Percentiles rank a stretch among this genome's conserved stretches.
These are phyloP conservation scores for Emydura subglobosa DNA, from an alignment of 2,113 vertebrate species.

Conservation along the genomic window DNA sequence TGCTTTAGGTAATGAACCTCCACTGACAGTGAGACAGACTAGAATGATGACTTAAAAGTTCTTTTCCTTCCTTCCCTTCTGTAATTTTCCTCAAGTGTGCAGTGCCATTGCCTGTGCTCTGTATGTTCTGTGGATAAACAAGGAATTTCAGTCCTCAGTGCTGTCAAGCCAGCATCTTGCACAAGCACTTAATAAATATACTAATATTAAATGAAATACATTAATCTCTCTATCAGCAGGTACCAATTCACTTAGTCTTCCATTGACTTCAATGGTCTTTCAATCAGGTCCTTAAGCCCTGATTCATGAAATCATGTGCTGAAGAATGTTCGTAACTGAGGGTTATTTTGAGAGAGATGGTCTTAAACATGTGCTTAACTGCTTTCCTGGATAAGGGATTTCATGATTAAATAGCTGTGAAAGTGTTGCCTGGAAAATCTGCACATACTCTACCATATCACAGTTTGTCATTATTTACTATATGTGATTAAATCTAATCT, in stretches of 20 bases:
- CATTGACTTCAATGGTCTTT: neutral
- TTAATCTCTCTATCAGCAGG: neutral
- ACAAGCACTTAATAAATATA: neutral
- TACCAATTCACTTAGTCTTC: neutral
- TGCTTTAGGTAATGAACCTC: neutral
- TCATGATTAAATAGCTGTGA: neutral
- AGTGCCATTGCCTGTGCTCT: neutral
- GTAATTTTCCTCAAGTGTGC: neutral
- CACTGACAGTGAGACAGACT: neutral
- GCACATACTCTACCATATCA: neutral
- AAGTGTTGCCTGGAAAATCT: neutral
- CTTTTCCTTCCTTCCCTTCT: neutral
- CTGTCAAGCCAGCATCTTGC: neutral
- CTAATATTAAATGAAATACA: neutral
- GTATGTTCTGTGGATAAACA: neutral
- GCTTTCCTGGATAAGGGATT: neutral
- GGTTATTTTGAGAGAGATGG: neutral
- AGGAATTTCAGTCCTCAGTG: neutral
- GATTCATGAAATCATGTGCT: neutral
- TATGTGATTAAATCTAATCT: neutral
- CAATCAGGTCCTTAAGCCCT: neutral
- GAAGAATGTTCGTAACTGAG: neutral
- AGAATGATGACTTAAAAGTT: neutral
- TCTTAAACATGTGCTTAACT: neutral
- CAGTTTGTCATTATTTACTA: neutral